phyloP scores from a whole-genome alignment of 2,888 invertebrate genomes.

The Dasysyrphus albostriatus region DNA sequence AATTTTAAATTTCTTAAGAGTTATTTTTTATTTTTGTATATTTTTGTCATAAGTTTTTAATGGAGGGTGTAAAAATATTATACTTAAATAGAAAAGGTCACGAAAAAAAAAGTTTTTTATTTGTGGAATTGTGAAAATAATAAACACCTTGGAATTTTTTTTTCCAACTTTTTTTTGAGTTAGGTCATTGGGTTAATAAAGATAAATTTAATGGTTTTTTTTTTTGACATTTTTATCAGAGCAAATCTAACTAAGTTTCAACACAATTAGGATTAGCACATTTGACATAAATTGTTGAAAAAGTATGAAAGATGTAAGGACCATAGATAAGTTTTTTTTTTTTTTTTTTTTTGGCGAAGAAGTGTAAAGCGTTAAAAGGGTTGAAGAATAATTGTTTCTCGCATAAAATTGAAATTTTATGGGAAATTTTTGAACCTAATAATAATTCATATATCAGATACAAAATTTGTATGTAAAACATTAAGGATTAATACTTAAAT shows the following conservation, averaged over 20 bases:
- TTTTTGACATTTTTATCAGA: not conserved
- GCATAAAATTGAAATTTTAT: too few species aligned
- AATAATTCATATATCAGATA: too few species aligned
- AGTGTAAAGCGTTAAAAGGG: too few species aligned
- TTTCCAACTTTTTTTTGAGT: not conserved
- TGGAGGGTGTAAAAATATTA: not conserved
- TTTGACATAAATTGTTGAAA: not conserved
- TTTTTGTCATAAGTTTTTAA: constrained; percentile 12
- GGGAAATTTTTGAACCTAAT: too few species aligned
- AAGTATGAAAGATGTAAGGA: not conserved
- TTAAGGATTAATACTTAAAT: too few species aligned
- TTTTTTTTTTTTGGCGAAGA: too few species aligned
- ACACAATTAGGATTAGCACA: not conserved
- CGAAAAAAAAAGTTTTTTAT: not conserved
- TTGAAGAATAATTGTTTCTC: too few species aligned
- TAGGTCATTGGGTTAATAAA: constrained; percentile 6
- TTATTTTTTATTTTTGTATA: not conserved
- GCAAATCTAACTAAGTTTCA: not conserved
- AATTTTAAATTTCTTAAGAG: not conserved
- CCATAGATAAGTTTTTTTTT: not conserved
- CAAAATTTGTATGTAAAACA: too few species aligned
- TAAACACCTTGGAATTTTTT: not conserved
- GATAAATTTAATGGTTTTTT: not conserved
- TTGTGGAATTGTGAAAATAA: not conserved
- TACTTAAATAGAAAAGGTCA: constrained; percentile 6